phyloP scores from a whole-genome alignment of 2,113 vertebrate genomes.

The Pleuronectes platessa region DNA sequence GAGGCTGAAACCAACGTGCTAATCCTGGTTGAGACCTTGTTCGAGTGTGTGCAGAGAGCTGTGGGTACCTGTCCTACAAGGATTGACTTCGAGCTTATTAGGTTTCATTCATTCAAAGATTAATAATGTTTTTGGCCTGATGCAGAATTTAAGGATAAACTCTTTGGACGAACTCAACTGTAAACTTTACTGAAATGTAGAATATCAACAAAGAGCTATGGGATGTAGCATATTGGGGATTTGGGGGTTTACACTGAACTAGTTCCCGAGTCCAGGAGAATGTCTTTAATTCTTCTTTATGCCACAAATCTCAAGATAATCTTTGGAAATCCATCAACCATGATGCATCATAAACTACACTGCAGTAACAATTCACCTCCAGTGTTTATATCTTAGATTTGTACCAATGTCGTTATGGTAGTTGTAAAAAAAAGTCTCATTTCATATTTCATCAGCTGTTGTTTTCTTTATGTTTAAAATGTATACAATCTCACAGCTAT shows the following conservation, averaged over 20 bases:
- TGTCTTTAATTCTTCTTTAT: conserved; percentile 11
- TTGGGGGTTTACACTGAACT: background rate
- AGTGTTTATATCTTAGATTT: conserved; percentile 8
- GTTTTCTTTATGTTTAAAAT: background rate
- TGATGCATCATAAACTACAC: background rate
- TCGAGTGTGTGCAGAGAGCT: no score
- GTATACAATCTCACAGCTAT: conserved; percentile 18
- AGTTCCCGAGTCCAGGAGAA: background rate
- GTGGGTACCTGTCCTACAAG: no score
- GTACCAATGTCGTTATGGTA: background rate
- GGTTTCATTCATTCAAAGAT: conserved; percentile 10
- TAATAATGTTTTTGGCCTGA: background rate
- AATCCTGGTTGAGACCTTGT: no score
- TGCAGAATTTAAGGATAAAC: background rate
- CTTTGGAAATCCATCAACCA: background rate
- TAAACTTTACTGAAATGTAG: no score
- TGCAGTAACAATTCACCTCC: background rate
- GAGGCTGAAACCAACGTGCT: background rate
- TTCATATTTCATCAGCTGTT: conserved; percentile 4
- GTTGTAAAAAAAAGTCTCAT: background rate
- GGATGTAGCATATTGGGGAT: background rate
- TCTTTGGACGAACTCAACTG: no score
- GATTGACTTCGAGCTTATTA: no score
- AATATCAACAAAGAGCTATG: no score
- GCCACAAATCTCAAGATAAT: background rate